phyloP scores from a whole-genome alignment of 2,113 vertebrate species.

The Thymallus thymallus region DNA sequence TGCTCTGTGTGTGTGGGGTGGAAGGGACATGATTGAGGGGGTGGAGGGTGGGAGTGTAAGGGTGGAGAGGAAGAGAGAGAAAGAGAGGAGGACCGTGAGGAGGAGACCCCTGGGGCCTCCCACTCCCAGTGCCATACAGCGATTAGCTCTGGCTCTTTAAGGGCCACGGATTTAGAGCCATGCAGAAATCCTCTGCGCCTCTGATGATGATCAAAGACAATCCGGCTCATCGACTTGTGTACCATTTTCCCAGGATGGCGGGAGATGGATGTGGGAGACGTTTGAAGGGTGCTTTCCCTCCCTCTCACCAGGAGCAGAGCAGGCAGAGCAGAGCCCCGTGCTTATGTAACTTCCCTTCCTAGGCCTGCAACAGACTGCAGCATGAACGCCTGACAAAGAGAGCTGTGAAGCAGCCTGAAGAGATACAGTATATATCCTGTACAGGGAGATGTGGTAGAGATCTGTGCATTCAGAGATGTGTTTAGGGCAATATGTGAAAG shows the following conservation, averaged over 20 bases:
- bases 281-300: conserved; percentile 50
- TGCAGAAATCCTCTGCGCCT: conserved; percentile 21
- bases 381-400: conserved; percentile 22
- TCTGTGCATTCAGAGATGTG: too few relatives aligned
- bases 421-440: too few relatives aligned
- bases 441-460: too few relatives aligned
- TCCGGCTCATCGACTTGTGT: conserved; percentile 50
- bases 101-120: conserved; percentile 20
- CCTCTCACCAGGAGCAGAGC: conserved; percentile 32
- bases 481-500: too few relatives aligned
- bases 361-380: conserved; percentile 51
- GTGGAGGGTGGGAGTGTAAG: neutral
- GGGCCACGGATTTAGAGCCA: conserved; percentile 41
- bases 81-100: neutral
- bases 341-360: conserved; percentile 62
- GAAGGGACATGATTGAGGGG: neutral
- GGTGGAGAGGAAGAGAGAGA: conserved; percentile 25
- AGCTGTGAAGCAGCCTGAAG: conserved; percentile 10
- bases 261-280: conserved; percentile 52
- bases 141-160: conserved; percentile 47
- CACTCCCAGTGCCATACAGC: conserved; percentile 27
- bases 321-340: conserved; percentile 6
- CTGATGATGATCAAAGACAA: conserved; percentile 64
- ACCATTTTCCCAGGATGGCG: conserved; percentile 30
- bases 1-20: neutral